Evolutionary conservation across 1,140 invertebrate species (phyloP).

Genomic region (Vanessa atalanta): DNA sequence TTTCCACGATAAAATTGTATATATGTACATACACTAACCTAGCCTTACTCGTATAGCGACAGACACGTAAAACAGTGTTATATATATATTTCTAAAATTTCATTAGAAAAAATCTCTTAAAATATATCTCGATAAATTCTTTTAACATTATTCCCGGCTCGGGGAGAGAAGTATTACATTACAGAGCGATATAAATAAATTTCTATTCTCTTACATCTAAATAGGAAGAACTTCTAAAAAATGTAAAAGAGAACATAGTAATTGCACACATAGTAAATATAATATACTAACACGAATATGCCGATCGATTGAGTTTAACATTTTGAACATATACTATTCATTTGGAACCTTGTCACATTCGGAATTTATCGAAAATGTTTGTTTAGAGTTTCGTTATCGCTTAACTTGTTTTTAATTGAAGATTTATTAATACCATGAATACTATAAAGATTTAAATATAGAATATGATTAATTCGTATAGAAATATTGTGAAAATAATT

Average conservation of each 20-base stretch:
- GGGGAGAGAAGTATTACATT: slow-evolving; percentile 63
- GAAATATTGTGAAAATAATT: background rate
- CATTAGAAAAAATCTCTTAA: slow-evolving; percentile 79
- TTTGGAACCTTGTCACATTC: slow-evolving; percentile 9
- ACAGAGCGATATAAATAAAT: slow-evolving; percentile 74
- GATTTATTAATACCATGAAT: no score
- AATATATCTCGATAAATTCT: slow-evolving; percentile 78
- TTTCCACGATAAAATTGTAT: slow-evolving; percentile 46
- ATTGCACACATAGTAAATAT: slow-evolving; percentile 73
- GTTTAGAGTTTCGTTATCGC: background rate
- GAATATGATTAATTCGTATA: background rate
- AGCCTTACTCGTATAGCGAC: slow-evolving; percentile 69
- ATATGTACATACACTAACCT: slow-evolving; percentile 50
- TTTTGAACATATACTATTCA: slow-evolving; percentile 13
- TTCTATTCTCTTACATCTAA: slow-evolving; percentile 65
- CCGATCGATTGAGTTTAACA: slow-evolving; percentile 30
- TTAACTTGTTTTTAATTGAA: no score
- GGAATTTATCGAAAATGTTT: background rate
- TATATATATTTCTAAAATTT: slow-evolving; percentile 68
- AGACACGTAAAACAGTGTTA: slow-evolving; percentile 74
- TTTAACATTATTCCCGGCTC: slow-evolving; percentile 53
- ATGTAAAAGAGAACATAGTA: slow-evolving; percentile 72
- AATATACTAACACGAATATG: slow-evolving; percentile 36
- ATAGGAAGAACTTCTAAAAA: slow-evolving; percentile 75
- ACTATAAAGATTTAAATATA: background rate